phyloP scores from a whole-genome alignment of 2,113 vertebrate genomes.

The Peromyscus polionotus region DNA sequence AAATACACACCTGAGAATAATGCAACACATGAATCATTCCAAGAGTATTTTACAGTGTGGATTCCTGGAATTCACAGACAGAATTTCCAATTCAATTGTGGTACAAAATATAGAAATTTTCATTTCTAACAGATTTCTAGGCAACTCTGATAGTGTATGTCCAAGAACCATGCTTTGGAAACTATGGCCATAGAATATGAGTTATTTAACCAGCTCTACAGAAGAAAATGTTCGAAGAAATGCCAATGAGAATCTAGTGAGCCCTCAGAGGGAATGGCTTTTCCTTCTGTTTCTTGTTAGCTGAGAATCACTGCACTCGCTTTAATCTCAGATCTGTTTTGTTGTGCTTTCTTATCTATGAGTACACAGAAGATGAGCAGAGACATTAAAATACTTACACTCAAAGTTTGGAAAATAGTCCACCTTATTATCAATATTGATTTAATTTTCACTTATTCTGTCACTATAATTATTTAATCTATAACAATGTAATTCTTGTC shows the following conservation, averaged over 20 bases:
- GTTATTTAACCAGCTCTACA: not conserved
- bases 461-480: not conserved
- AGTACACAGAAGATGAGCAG: not conserved
- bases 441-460: not conserved
- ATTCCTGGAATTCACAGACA: not conserved
- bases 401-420: not conserved
- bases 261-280: not conserved
- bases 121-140: slow-evolving; percentile 31
- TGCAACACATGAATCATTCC: not conserved
- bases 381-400: not conserved
- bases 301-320: not conserved
- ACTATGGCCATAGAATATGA: not conserved
- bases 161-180: not conserved
- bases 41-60: not conserved
- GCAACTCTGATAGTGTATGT: not conserved
- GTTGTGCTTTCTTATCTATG: not conserved
- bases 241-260: not conserved
- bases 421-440: not conserved
- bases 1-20: not conserved
- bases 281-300: not conserved
- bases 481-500: not conserved
- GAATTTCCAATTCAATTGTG: not conserved
- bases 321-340: not conserved
- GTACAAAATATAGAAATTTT: not conserved
- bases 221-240: not conserved